Base-by-base conservation (phyloP, 2,888 invertebrate genomes). In the Meandrusa payeni region DNA sequence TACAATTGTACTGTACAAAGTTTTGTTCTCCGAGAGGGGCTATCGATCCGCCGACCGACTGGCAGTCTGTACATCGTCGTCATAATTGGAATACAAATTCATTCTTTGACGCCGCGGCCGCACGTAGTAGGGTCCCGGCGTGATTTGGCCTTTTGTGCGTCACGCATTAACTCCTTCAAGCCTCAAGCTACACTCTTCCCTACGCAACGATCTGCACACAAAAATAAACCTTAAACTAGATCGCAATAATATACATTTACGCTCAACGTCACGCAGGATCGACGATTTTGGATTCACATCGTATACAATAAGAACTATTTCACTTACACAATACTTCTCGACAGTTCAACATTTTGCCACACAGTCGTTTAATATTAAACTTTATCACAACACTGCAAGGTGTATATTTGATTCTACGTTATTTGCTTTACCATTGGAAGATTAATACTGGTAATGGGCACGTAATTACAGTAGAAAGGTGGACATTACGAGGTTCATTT, bases 31-130 rank as follows among this genome's bases (percentile, higher is more conserved):
- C 51, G 47, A 38, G 38, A 31, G 9, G 11, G 10, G 17, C 23
- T 36, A 28, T 32, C 26, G 38, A 34, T 7, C 15, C 9, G 2
- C 15, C 13, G 34, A 15, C 55, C 57, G n/a, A n/a, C n/a, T n/a
- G n/a, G n/a, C n/a, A n/a, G 57, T 61, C 61, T 61, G 55, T 57
- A 50, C 45, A 37, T 20, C 47, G 54, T 79, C 69, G 76, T 81
- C 76, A 79, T 86, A 87, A 87, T 87, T 86, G 83, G 80, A 85
- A 82, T 85, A 86, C 86, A 85, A 86, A 85, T 86, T 83, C 74
- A 70, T 77, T 78, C 78, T 83, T 81, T 81, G 83, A 77, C 78
- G 76, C 69, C 67, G 60, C 64, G 71, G 69, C 64, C 69, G 69
- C 76, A 58, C 52, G 54, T 60, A 58, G 59, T 77, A 77, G 76